Percentiles rank a stretch among this genome's conserved stretches.
These are phyloP conservation scores for Cryptoprocta ferox DNA, from an alignment of 2,797 vertebrate genomes.

Conservation along the genomic window DNA sequence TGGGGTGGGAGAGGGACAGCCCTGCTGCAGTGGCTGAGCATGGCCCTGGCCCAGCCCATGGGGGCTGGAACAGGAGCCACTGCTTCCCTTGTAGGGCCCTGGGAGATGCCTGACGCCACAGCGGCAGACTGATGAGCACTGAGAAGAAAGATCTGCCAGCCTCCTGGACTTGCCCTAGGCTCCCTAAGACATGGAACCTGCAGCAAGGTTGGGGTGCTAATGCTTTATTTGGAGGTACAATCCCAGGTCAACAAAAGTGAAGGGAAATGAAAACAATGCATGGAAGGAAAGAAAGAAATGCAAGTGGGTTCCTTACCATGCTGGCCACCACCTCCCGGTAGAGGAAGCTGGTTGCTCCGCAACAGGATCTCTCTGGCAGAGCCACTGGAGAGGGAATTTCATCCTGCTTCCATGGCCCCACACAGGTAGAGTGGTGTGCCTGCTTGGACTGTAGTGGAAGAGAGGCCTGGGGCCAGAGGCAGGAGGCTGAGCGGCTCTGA, in stretches of 20 bases:
- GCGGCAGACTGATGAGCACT: accelerated
- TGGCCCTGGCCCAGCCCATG: not conserved
- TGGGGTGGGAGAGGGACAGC: not conserved
- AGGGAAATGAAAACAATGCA: not conserved
- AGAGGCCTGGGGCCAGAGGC: not conserved
- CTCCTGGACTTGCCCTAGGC: not conserved
- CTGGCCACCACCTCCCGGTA: not conserved
- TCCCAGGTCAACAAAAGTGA: not conserved
- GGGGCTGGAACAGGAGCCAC: not conserved
- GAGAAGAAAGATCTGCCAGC: not conserved
- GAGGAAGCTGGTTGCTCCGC: too few relatives aligned
- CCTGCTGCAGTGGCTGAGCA: not conserved
- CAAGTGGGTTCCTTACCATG: not conserved
- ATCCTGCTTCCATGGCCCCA: not conserved
- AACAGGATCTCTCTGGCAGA: not conserved
- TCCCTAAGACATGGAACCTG: not conserved
- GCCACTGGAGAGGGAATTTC: not conserved
- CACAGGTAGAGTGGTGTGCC: not conserved
- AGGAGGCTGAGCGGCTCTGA: not conserved
- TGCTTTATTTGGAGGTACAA: not conserved
- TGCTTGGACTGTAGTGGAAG: not conserved
- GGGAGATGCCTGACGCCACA: too few relatives aligned
- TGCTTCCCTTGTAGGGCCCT: not conserved
- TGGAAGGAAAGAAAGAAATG: not conserved
- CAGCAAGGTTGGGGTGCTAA: not conserved